Conservation (phyloP, 2,888 invertebrate species). For the Harpalus rubripes region DNA sequence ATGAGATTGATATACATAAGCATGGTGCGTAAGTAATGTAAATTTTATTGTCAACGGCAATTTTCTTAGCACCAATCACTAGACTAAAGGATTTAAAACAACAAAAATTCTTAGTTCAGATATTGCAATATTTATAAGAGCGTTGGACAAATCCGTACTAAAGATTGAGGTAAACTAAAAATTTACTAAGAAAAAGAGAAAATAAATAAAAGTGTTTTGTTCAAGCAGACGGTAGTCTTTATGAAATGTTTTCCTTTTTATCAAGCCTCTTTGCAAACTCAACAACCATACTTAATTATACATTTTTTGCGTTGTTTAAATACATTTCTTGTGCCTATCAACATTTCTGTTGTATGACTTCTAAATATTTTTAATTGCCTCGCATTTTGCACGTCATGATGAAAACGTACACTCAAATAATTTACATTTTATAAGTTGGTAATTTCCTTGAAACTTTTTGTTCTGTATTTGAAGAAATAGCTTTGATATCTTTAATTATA, state of each 20-base stretch:
- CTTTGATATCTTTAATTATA: constrained; percentile 36
- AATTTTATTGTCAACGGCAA: no score
- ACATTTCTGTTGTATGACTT: neutral
- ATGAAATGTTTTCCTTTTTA: neutral
- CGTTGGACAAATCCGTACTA: no score
- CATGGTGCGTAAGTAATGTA: no score
- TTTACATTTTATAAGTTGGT: constrained; percentile 25
- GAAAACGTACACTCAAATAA: constrained; percentile 3
- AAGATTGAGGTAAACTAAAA: no score
- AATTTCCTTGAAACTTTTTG: constrained; percentile 13
- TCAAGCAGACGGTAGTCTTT: no score
- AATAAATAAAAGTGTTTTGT: no score
- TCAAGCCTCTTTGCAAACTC: neutral
- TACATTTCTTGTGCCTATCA: neutral
- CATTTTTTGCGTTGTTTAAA: neutral
- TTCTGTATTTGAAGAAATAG: constrained; percentile 34
- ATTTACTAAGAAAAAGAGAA: no score
- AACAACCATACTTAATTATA: neutral
- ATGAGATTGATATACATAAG: no score
- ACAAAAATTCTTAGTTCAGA: no score
- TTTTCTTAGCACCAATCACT: no score
- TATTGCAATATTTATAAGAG: no score
- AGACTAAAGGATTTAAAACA: no score
- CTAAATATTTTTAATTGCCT: neutral
- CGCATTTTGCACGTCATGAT: constrained; percentile 13